Conservation (phyloP, 1,140 invertebrate genomes). For the Oscheius sp. region DNA sequence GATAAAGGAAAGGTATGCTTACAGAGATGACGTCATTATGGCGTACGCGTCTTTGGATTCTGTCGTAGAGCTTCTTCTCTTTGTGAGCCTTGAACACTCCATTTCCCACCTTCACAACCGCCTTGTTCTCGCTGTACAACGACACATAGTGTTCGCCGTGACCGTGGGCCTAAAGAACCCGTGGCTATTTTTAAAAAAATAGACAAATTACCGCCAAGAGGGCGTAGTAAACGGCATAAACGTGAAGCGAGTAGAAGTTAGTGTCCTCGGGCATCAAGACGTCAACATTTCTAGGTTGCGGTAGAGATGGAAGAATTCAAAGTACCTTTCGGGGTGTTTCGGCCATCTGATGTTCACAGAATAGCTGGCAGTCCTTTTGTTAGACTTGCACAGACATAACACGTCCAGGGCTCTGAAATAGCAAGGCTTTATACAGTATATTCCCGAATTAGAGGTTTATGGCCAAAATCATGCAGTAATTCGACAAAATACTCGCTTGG, state of each 20-base stretch:
- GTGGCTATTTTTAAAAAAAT: neutral
- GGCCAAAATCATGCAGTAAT: too few relatives aligned
- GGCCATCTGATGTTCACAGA: neutral
- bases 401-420: neutral
- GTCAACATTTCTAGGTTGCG: neutral
- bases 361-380: neutral
- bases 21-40: neutral
- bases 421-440: too few relatives aligned
- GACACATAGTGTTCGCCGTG: neutral
- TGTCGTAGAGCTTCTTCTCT: neutral
- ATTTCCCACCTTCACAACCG: slow-evolving; percentile 1
- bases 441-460: too few relatives aligned
- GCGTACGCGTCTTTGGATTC: neutral
- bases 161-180: slow-evolving; percentile 4
- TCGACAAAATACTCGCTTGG: too few relatives aligned
- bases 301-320: neutral
- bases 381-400: neutral
- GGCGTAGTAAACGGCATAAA: slow-evolving; percentile 12
- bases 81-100: neutral
- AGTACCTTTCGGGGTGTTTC: neutral
- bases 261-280: neutral
- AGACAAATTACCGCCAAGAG: neutral
- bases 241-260: neutral
- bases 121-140: slow-evolving; percentile 10
- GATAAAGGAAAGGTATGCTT: neutral